These are phyloP conservation scores for Reticulitermes speratus DNA, from an alignment of 1,140 invertebrate species.

Conservation along the genomic window DNA sequence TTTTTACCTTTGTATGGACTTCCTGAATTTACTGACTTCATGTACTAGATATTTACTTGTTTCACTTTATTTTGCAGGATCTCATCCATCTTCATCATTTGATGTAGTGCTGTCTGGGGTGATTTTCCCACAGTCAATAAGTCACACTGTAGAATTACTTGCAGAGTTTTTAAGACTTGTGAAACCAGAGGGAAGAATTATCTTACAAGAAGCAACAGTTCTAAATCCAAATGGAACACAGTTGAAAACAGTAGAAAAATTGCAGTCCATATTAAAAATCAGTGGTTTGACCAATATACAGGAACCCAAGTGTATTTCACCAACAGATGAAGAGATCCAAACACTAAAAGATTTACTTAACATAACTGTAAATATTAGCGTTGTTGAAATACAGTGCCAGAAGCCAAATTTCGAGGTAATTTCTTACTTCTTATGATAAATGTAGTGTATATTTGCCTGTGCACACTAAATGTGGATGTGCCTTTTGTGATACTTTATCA, in stretches of 20 bases:
- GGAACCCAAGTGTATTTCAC: constrained; percentile 33
- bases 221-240: constrained; percentile 41
- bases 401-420: constrained; percentile 65
- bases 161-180: constrained; percentile 56
- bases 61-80: constrained; percentile 46
- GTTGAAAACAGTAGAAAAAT: constrained; percentile 42
- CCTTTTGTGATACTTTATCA: no score
- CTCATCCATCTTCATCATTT: constrained; percentile 54
- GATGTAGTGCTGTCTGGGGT: constrained; percentile 59
- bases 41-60: neutral
- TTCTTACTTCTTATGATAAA: no score
- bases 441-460: no score
- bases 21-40: no score
- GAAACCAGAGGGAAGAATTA: constrained; percentile 55
- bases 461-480: no score
- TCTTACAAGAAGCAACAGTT: constrained; percentile 40
- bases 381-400: constrained; percentile 50
- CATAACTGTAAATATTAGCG: constrained; percentile 34
- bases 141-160: constrained; percentile 52
- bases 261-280: constrained; percentile 57
- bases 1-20: neutral
- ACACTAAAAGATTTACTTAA: neutral
- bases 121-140: constrained; percentile 45
- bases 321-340: neutral
- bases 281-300: constrained; percentile 61